Evolutionary conservation across 2,888 invertebrate species (phyloP), one percentile per base, ranked within the genome.

Genomic region (Drosophila lutescens): DNA sequence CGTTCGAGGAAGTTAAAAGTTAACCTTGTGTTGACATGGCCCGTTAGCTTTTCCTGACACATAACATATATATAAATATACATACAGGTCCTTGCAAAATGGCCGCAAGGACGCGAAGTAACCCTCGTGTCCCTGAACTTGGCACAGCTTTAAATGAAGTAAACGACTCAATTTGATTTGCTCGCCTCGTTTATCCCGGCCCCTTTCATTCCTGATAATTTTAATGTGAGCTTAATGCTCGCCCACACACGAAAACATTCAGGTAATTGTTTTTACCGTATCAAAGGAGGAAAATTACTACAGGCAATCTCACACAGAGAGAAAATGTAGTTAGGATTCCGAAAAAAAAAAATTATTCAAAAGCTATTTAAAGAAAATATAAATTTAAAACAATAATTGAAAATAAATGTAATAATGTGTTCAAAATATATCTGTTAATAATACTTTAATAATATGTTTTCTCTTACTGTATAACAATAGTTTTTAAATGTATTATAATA

Each of bases 151-250:
- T 68, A 68, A 68, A 26, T 46, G 57, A 56, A 46, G 40, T 53
- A 56, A 74, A 41, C 68, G 53, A 9, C 17, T 50, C 50, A 63
- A 71, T 78, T 78, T 44, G 61, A 72, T 83, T 83, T 66, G 44
- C n/a, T 57, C 61, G 66, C 57, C 41, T 67, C 72, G 76, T 70
- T 78, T 60, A 63, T 46, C 15, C 30, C 44, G 58, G 30, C 40
- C 17, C 32, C 38, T 44, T 46, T 46, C 38, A 50, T 44, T 51
- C 51, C 46, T 38, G 57, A 44, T 65, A 51, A 67, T 55, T 80
- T 71, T 53, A 77, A 71, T 67, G 51, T 49, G 62, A 44, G 70
- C 60, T 74, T 75, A 75, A 68, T 57, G 32, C 46, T n/a, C 41
- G 30, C 43, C 26, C 50, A 49, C 40, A 32, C 43, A 15, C 17